A percentile compares a stretch with the other conserved stretches of the same genome.
phyloP scores from a whole-genome alignment of 2,113 vertebrate genomes.

The Microcebus murinus region DNA sequence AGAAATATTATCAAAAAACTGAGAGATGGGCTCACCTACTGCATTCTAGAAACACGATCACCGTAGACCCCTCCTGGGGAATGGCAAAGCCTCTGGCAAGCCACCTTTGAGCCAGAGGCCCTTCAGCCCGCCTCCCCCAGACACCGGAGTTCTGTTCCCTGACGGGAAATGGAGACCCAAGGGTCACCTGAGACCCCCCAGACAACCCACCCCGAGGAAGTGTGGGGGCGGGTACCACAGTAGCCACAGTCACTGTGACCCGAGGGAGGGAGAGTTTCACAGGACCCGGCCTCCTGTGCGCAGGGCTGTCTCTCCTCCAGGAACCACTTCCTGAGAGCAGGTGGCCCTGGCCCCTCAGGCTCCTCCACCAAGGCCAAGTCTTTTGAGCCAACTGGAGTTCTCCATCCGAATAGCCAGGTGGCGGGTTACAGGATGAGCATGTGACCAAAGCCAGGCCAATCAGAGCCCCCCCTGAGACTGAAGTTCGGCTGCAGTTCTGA shows the following conservation, averaged over 20 bases:
- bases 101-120: neutral
- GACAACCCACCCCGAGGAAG: neutral
- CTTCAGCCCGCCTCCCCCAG: neutral
- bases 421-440: neutral
- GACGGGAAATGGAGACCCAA: neutral
- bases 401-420: neutral
- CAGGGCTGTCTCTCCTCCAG: neutral
- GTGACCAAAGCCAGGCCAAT: constrained; percentile 12
- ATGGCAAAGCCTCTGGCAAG: neutral
- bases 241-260: no score
- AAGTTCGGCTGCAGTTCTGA: neutral
- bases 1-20: neutral
- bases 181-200: neutral
- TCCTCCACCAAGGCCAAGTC: neutral
- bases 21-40: neutral
- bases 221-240: rapidly evolving
- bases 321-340: neutral
- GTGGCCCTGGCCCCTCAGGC: neutral
- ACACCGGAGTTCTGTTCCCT: neutral
- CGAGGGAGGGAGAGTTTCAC: no score
- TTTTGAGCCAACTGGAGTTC: neutral
- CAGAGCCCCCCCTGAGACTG: neutral
- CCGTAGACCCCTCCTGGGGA: neutral
- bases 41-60: neutral
- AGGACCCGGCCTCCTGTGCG: neutral